Evolutionary conservation across 2,797 vertebrate genomes (phyloP), one percentile per base, ranked within the genome.

Genomic region (Lepidocolaptes lacrymiger): DNA sequence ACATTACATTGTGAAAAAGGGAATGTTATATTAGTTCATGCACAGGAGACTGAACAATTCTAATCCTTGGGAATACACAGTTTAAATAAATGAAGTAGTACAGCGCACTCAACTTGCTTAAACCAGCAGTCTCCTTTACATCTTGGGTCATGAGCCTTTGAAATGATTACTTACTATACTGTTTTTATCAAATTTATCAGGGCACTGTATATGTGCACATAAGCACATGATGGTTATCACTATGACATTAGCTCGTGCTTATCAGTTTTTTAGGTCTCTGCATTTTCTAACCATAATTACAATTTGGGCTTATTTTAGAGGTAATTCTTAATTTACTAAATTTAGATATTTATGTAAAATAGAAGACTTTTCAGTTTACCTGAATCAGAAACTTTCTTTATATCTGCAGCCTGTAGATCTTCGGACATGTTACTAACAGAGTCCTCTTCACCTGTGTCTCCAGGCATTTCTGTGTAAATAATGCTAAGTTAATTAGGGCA

Each of bases 391-490:
- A 89, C 80, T 96, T 95, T 95, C 91, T 96, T 97, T 93, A 6
- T 78, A 62, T 95, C 84, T 92, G 89, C 92, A 85, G 89, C 43
- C 68, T 6, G 89, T 59, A 87, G 91, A 37, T 97, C 93, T 97
- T 95, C 93, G 81, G 97, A 94, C 16, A 74, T 67, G 67, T 81
- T 95, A 75, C 91, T 96, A 67, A 91, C 30, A 74, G 93, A 95
- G 28, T 96, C 96, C 49, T 97, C 96, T 96, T 97, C 91, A 85
- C 76, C 92, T 77, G 66, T 73, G 68, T 97, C 96, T 95, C 61
- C 90, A 94, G 89, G 95, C 79, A 87, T 91, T 83, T 93, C 97
- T 97, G 91, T 51, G 17, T 95, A 90, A 97, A 97, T 77, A 96
- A 96, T 24, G 49, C 73, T 85, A 28, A 90, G 85, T 94, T 91